Percentiles rank a stretch among this genome's conserved stretches.
Conservation (phyloP, 2,113 vertebrate species). For the Fregata magnificens region DNA sequence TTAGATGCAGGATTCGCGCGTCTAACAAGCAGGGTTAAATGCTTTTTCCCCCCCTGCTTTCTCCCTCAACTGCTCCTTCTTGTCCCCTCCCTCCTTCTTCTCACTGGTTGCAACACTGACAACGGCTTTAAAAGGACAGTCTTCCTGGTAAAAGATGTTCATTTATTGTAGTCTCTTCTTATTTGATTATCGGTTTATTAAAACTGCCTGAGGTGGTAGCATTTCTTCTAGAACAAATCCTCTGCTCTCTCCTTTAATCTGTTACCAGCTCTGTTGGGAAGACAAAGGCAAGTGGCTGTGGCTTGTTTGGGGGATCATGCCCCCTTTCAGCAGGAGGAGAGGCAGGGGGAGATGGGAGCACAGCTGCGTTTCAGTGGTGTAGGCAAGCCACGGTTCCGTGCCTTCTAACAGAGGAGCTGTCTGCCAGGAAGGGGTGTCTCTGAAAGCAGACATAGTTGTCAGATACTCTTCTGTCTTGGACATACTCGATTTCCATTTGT, state of each 20-base stretch:
- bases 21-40: slow-evolving; percentile 66
- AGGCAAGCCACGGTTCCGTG: not conserved
- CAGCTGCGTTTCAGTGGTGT: not conserved
- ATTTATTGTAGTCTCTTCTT: slow-evolving; percentile 48
- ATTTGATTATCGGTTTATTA: slow-evolving; percentile 68
- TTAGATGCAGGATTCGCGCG: slow-evolving; percentile 2
- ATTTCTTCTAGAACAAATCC: slow-evolving; percentile 20
- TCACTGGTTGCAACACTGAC: not conserved
- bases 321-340: not conserved
- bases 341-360: not conserved
- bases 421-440: not conserved
- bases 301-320: not conserved
- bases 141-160: not conserved
- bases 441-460: not conserved
- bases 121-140: slow-evolving; percentile 2
- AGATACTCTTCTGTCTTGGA: not conserved
- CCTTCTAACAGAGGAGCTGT: not conserved
- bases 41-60: not conserved
- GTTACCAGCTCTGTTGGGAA: not conserved
- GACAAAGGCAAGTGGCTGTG: not conserved
- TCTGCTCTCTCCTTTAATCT: not conserved
- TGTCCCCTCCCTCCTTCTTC: not conserved
- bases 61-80: not conserved
- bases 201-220: slow-evolving; percentile 41
- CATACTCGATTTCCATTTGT: not conserved